phyloP scores from a whole-genome alignment of 37 sponge, comb jelly and placozoan species.

The Cladorhizidae sp. region DNA sequence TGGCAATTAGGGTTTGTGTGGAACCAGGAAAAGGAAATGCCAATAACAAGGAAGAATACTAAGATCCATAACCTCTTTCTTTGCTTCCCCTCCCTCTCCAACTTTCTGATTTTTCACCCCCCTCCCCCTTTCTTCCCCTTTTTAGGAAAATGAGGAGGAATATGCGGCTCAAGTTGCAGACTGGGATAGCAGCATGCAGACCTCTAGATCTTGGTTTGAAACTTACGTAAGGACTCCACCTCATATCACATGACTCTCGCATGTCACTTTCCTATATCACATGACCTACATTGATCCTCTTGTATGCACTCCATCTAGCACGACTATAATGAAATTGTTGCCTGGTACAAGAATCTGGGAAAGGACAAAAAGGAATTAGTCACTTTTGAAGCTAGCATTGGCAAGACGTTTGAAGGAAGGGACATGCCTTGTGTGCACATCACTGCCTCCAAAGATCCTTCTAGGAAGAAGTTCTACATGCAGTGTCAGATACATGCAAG shows the following conservation, averaged over 20 bases:
- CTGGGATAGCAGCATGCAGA: conserved; percentile 7
- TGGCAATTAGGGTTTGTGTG: too few species aligned
- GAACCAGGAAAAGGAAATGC: too few species aligned
- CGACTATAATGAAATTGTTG: conserved; percentile 30
- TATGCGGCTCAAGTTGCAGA: conserved; percentile 10
- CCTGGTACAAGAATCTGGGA: conserved; percentile 40
- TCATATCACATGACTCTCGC: too few species aligned
- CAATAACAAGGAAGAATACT: too few species aligned
- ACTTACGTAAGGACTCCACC: conserved; percentile 42
- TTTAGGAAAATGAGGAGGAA: neutral
- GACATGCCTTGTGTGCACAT: conserved; percentile 77
- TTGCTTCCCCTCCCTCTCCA: too few species aligned
- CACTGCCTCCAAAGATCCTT: conserved; percentile 16
- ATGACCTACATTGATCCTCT: too few species aligned
- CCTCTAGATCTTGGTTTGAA: conserved; percentile 19
- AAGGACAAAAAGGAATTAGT: conserved; percentile 5
- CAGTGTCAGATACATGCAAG: conserved; percentile 89
- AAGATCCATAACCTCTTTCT: too few species aligned
- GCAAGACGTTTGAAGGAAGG: conserved; percentile 45
- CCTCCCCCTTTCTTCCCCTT: neutral
- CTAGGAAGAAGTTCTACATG: conserved; percentile 53
- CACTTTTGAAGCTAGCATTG: conserved; percentile 46
- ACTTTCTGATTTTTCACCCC: too few species aligned
- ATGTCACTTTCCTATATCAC: neutral
- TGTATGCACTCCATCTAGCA: conserved; percentile 51